Percentiles rank a stretch among this genome's conserved stretches.
phyloP scores from a whole-genome alignment of 1,140 invertebrate species.

The Diachasma alloeum region DNA sequence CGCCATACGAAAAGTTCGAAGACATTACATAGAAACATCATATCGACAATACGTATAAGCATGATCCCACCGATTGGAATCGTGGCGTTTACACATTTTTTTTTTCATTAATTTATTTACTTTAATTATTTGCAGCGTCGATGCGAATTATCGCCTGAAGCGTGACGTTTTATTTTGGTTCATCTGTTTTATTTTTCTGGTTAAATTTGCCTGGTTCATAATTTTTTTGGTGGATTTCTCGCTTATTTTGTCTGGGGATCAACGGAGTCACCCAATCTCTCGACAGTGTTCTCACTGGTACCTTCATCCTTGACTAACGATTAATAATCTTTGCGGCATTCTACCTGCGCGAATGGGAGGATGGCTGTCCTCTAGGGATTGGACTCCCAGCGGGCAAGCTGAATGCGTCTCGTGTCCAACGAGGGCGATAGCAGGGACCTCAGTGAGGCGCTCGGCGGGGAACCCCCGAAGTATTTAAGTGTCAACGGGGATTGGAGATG shows the following conservation, averaged over 20 bases:
- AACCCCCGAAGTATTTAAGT: slow-evolving; percentile 65
- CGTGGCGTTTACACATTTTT: slow-evolving; percentile 5
- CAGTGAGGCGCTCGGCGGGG: slow-evolving; percentile 66
- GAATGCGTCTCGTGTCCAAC: slow-evolving; percentile 63
- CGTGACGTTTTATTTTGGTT: not conserved
- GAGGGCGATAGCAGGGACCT: slow-evolving; percentile 70
- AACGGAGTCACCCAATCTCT: not conserved
- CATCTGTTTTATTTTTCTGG: slow-evolving; percentile 15
- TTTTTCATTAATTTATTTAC: slow-evolving; percentile 8
- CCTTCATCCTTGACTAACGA: not conserved
- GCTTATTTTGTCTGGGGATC: not conserved
- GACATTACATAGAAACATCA: slow-evolving; percentile 46
- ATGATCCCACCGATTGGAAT: slow-evolving; percentile 41
- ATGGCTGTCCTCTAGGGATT: slow-evolving; percentile 46
- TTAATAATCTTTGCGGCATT: slow-evolving; percentile 6
- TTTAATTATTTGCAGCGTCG: slow-evolving; percentile 12
- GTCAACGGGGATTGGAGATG: slow-evolving; percentile 73
- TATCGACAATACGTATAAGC: slow-evolving; percentile 55
- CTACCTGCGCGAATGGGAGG: not conserved
- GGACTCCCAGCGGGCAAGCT: slow-evolving; percentile 61
- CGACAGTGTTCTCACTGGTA: not conserved
- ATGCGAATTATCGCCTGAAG: not conserved
- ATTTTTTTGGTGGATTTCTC: not conserved
- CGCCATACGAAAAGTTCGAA: slow-evolving; percentile 39
- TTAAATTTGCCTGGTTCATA: slow-evolving; percentile 25